Percentiles rank a stretch among this genome's conserved stretches.
These are phyloP conservation scores for Petrocephalus sullivani DNA, from an alignment of 2,797 vertebrate species.

Conservation along the genomic window DNA sequence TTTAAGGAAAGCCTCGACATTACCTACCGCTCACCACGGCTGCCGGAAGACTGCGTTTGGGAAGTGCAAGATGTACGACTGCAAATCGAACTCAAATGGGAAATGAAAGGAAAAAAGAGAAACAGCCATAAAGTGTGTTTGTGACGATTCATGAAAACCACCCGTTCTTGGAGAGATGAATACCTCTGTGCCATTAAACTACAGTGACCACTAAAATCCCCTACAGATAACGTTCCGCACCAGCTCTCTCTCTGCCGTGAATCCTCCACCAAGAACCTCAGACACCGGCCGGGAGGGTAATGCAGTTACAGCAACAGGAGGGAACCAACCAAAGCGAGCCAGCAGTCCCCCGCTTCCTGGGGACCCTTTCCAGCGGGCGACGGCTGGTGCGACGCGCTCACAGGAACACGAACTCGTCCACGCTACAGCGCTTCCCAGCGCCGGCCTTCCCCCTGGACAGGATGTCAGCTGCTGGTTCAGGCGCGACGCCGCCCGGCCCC, in stretches of 20 bases:
- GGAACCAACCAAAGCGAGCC: not conserved
- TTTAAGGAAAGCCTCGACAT: not conserved
- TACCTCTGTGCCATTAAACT: not conserved
- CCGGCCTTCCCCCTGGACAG: conserved; percentile 50
- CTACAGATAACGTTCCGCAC: not conserved
- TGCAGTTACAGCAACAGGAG: not conserved
- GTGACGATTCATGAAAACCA: not conserved
- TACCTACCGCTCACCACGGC: not conserved
- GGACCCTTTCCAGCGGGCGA: not conserved
- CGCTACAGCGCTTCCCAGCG: conserved; percentile 58
- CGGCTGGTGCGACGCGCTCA: conserved; percentile 39
- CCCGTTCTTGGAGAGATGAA: not conserved
- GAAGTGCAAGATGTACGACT: not conserved
- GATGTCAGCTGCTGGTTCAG: conserved; percentile 51
- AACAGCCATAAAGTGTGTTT: not conserved
- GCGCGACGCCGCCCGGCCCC: conserved; percentile 54
- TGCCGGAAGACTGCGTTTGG: not conserved
- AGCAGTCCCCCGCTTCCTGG: not conserved
- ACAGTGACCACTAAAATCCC: not conserved
- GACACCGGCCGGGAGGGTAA: not conserved
- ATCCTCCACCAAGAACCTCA: not conserved
- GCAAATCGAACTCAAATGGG: not conserved
- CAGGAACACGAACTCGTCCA: conserved; percentile 85
- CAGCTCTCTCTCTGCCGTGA: not conserved
- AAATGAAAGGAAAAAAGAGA: not conserved